These are phyloP conservation scores for Manis crassicaudata DNA, from an alignment of 2,797 vertebrate genomes.

Conservation along the genomic window DNA sequence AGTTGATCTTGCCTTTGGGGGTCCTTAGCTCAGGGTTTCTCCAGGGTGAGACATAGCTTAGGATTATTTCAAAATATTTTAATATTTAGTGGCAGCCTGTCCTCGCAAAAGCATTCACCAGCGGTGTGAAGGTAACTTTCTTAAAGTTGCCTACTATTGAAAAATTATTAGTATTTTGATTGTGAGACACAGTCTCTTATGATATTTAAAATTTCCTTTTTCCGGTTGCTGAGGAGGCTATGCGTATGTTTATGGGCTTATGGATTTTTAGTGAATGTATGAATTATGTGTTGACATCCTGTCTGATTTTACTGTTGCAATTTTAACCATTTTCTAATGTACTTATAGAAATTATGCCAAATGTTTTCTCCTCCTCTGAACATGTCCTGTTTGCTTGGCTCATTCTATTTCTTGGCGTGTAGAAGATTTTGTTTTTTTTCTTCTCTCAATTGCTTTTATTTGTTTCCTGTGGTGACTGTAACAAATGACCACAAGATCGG, in stretches of 20 bases:
- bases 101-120: not conserved
- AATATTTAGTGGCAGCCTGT: not conserved
- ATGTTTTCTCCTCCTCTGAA: not conserved
- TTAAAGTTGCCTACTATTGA: not conserved
- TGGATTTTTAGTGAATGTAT: not conserved
- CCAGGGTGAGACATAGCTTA: not conserved
- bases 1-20: rapidly evolving
- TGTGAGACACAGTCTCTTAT: not conserved
- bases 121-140: not conserved
- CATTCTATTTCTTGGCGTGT: not conserved
- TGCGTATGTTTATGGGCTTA: not conserved
- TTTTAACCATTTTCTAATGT: not conserved
- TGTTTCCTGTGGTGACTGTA: no score
- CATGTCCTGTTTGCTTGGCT: not conserved
- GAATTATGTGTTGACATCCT: not conserved
- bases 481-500: no score
- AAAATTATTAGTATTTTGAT: not conserved
- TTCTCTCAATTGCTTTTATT: not conserved
- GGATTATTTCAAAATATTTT: no score
- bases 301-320: no score
- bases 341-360: not conserved
- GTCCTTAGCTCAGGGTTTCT: not conserved
- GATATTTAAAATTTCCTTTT: not conserved
- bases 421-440: not conserved
- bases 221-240: not conserved